Base-by-base conservation (phyloP, 92 coral and sea anemone species). In the Siderastrea radians region DNA sequence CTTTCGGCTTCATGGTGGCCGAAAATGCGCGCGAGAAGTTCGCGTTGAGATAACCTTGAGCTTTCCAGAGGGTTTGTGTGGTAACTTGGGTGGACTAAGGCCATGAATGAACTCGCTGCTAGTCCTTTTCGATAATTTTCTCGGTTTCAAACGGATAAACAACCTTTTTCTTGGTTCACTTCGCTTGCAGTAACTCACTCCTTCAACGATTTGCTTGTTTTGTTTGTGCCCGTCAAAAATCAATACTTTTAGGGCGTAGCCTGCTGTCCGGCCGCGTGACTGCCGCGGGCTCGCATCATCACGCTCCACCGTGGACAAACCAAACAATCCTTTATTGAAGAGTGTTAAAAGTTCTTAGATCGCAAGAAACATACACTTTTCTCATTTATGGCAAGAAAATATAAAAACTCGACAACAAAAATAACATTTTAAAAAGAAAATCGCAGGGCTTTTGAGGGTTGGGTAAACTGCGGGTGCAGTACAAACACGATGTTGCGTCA, bases 21-120 rank as follows among this genome's bases (percentile, higher is more conserved):
- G 86, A 95, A 95, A 66, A 95, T 93, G 86, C 98, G 89, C 54
- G 93, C 98, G 59, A 95, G 82, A 64, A 95, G 88, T 75, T 95
- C 93, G 79, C 94, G 93, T 46, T 93, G 98, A 49, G 96, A 91
- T 74, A 93, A 70, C 77, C 94, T 78, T 19, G 89, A 67, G 57
- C 76, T 84, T 74, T 87, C 90, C 78, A 90, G 78, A 61, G 92
- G 87, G 55, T 90, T 83, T 48, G 91, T 79, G 59, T 70, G 80
- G 72, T 74, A 91, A 85, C 85, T 95, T 52, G 91, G 55, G 82
- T 95, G 96, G 80, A 92, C 95, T 86, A 95, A 93, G 62, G 98
- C 98, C 98, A 95, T 95, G 48, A 72, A 45, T 83, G 7, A 60
- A 12, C 43, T 60, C 72, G 17, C 78, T 48, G 12, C 16, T 53